Base-by-base conservation (phyloP, 2,888 invertebrate species). In the Agapetus fuscipes region DNA sequence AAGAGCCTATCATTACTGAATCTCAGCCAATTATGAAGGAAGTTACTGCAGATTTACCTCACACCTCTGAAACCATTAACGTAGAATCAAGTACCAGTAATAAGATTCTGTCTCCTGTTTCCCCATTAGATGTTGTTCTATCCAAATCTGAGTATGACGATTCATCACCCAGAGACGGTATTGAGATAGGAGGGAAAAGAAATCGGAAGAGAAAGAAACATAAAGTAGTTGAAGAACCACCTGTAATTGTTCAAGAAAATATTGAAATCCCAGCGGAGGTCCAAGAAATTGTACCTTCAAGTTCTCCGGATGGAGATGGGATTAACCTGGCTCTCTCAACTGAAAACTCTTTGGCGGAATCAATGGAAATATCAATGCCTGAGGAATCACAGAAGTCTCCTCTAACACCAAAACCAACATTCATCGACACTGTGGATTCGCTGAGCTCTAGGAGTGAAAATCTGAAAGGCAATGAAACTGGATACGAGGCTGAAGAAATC, bases 401-500 rank as follows among this genome's bases (percentile, higher is more conserved):
- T 15, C 66, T 67, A 37, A 62, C 77, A 14, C 64, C 65, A 12
- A 63, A 64, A 49, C 66, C 65, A 33, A 57, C 61, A 16, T 50
- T 56, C 43, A 54, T 54, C 12, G 48, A 48, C 31, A 27, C 24
- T 9, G 38, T 43, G 17, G 47, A 49, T 36, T 43, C 43, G 53
- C 17, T 47, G 54, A 37, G 53, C 32, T 54, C 61, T 16, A 72
- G 70, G 38, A 66, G 66, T 37, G 61, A 64, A 34, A 56, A 59
- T 26, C 53, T 58, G 25, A 42, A 45, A 15, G 61, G 66, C 30
- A 71, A 71, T 56, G 79, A 76, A 54, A 67, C 67, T 44, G 83
- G 83, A n/a, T 84, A 85, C 53, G 83, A 84, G 55, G 74, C 81
- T 7, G 84, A 81, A 52, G 72, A 76, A 48, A 65, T 77, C 45